Conservation (phyloP, 2,113 vertebrate genomes). For the Oostethus manadensis region DNA sequence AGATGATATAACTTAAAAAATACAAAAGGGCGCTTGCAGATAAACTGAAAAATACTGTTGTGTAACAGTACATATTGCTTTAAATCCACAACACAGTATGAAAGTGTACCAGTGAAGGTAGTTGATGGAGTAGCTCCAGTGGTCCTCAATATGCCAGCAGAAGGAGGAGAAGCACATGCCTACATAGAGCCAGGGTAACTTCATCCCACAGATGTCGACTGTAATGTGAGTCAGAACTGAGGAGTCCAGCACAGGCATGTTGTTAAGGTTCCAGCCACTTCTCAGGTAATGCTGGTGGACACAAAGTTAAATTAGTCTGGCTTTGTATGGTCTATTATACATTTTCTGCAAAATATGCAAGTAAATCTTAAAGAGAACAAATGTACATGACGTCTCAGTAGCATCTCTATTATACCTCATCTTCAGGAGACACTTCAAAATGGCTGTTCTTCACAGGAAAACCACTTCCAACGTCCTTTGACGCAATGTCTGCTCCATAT, state of each 20-base stretch:
- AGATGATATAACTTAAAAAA: not conserved
- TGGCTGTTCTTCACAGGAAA: constrained; percentile 87
- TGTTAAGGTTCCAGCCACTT: constrained; percentile 97
- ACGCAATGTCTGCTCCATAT: constrained; percentile 96
- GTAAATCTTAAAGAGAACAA: not conserved
- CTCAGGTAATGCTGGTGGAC: constrained; percentile 83
- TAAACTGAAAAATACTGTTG: not conserved
- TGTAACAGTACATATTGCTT: not conserved
- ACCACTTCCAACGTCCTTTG: constrained; percentile 96
- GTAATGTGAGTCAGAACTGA: constrained; percentile 94
- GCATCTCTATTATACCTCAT: constrained; percentile 76
- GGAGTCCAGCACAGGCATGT: constrained; percentile 95
- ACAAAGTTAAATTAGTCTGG: not conserved
- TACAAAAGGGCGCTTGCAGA: not conserved
- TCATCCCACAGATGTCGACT: constrained; percentile 98
- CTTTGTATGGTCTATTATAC: not conserved
- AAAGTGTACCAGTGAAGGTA: constrained; percentile 89
- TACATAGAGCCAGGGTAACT: constrained; percentile 95
- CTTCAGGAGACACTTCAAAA: constrained; percentile 82
- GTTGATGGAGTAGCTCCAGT: constrained; percentile 99
- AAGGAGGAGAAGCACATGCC: constrained; percentile 99
- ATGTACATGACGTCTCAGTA: not conserved
- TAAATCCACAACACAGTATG: not conserved
- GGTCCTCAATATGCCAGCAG: constrained; percentile 99
- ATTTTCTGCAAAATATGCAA: not conserved